phyloP scores from a whole-genome alignment of 1,140 invertebrate species.

The Theocolax elegans region DNA sequence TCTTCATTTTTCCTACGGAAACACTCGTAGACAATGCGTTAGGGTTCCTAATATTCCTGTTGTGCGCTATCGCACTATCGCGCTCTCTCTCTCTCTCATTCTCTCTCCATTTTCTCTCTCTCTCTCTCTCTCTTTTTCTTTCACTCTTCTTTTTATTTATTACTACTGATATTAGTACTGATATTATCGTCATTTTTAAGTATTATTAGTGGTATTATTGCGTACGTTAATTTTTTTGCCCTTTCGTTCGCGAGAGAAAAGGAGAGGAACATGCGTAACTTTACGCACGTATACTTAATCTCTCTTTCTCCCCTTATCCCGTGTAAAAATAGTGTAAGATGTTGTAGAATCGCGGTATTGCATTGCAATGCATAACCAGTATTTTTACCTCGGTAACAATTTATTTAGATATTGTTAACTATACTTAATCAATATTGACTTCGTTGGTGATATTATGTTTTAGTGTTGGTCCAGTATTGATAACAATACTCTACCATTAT shows the following conservation, averaged over 20 bases:
- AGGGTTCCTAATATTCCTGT: conserved; percentile 39
- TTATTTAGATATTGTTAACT: too few relatives aligned
- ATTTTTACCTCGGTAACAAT: too few relatives aligned
- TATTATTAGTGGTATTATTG: conserved; percentile 44
- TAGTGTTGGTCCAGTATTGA: too few relatives aligned
- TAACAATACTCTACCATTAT: too few relatives aligned
- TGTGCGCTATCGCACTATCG: neutral
- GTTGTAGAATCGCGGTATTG: too few relatives aligned
- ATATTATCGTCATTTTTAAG: conserved; percentile 39
- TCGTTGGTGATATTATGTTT: too few relatives aligned
- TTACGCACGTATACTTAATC: neutral
- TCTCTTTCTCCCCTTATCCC: neutral
- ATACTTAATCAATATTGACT: too few relatives aligned
- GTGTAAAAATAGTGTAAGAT: too few relatives aligned
- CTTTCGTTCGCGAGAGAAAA: neutral
- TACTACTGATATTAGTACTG: conserved; percentile 40
- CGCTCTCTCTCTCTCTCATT: conserved; percentile 23
- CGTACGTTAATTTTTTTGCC: neutral
- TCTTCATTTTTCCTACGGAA: conserved; percentile 14
- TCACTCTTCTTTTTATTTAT: conserved; percentile 35
- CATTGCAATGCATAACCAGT: too few relatives aligned
- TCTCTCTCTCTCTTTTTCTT: neutral
- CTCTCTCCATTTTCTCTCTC: conserved; percentile 22
- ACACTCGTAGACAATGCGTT: conserved; percentile 30
- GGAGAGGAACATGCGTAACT: too few relatives aligned